Conservation (phyloP, 2,888 invertebrate genomes). For the Anoplius nigerrimus region DNA sequence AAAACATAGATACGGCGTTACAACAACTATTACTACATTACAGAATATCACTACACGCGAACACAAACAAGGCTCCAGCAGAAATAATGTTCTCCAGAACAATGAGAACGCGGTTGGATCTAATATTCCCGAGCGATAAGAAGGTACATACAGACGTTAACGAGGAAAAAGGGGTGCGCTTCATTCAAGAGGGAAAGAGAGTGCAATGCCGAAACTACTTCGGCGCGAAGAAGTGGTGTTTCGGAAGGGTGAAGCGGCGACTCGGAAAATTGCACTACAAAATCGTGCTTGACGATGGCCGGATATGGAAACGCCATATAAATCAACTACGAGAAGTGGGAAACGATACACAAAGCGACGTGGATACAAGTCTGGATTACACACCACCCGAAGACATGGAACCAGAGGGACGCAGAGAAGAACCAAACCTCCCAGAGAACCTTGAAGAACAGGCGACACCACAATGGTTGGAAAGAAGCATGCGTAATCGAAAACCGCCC, state of each 20-base stretch:
- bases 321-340: background rate
- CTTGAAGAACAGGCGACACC: background rate
- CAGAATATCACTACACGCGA: background rate
- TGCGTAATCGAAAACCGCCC: background rate
- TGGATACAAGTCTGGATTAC: background rate
- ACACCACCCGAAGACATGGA: background rate
- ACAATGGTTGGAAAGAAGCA: background rate
- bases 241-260: background rate
- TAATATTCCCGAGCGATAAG: too few relatives aligned
- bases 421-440: background rate
- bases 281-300: background rate
- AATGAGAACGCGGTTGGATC: too few relatives aligned
- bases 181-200: too few relatives aligned
- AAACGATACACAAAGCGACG: background rate
- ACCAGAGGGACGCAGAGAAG: background rate
- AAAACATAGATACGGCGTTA: too few relatives aligned
- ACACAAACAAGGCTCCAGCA: too few relatives aligned
- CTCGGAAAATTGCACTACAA: background rate
- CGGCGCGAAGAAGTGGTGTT: too few relatives aligned
- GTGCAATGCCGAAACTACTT: too few relatives aligned
- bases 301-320: background rate
- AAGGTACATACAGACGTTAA: too few relatives aligned
- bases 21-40: conserved; percentile 14
- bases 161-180: too few relatives aligned
- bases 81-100: too few relatives aligned